Percentiles rank a stretch among this genome's conserved stretches.
Evolutionary conservation across 2,113 vertebrate species (phyloP).

Genomic region (Elgaria multicarinata): DNA sequence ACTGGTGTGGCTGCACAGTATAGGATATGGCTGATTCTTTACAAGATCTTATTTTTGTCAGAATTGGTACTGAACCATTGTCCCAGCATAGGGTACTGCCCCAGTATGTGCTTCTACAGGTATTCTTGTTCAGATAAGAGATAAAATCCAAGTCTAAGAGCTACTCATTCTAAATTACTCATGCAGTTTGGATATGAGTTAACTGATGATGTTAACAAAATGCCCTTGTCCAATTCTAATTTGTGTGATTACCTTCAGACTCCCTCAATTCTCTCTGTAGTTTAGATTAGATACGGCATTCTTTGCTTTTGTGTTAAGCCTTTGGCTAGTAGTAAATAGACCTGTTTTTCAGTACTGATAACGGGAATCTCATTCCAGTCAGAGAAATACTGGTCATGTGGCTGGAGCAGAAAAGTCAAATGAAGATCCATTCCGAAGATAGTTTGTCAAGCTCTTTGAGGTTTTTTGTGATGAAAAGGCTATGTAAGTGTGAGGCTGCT

Average conservation of each 20-base stretch:
- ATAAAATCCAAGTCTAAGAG: constrained; percentile 53
- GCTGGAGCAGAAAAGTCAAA: not conserved
- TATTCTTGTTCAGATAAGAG: constrained; percentile 49
- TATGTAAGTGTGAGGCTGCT: constrained; percentile 1
- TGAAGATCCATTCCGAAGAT: not conserved
- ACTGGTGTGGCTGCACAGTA: not conserved
- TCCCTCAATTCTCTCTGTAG: constrained; percentile 58
- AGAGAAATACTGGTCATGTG: constrained; percentile 21
- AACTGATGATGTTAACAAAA: constrained; percentile 61
- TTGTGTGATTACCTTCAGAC: constrained; percentile 62
- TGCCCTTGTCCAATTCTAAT: constrained; percentile 61
- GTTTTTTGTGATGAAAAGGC: constrained; percentile 12
- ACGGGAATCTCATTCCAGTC: constrained; percentile 46
- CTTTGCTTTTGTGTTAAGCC: constrained; percentile 44
- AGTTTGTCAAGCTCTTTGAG: constrained; percentile 38
- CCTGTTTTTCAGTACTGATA: constrained; percentile 34
- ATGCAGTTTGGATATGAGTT: constrained; percentile 53
- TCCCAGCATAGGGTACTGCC: constrained; percentile 42
- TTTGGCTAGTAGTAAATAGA: constrained; percentile 43
- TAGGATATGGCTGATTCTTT: not conserved
- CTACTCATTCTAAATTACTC: constrained; percentile 58
- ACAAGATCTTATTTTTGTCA: constrained; percentile 8
- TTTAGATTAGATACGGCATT: constrained; percentile 51
- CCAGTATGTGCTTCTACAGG: constrained; percentile 53
- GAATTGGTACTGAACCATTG: constrained; percentile 31